Evolutionary conservation across 1,140 invertebrate genomes (phyloP).

Genomic region (Scylla paramamosain): DNA sequence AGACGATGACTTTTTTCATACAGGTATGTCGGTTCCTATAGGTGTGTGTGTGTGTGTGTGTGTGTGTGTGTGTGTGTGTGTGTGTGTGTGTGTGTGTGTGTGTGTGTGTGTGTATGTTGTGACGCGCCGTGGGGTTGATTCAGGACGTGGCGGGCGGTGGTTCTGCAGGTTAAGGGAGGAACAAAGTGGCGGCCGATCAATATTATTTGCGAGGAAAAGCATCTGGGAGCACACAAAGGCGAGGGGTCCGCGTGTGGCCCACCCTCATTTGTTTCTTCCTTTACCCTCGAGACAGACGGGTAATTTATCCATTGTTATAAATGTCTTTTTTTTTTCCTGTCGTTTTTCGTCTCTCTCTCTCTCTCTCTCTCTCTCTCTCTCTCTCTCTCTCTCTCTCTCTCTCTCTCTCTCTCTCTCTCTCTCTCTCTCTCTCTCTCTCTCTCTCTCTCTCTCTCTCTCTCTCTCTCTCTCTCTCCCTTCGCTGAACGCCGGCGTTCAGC

Average conservation of each 20-base stretch:
- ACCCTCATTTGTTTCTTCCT: constrained; percentile 13
- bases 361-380: constrained; percentile 56
- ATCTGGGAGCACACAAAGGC: background rate
- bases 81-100: background rate
- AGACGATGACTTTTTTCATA: too few relatives aligned
- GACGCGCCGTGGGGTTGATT: background rate
- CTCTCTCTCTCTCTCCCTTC: constrained; percentile 29
- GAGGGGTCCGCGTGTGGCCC: background rate
- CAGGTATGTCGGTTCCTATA: too few relatives aligned
- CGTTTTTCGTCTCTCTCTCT: constrained; percentile 53
- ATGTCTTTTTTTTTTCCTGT: background rate
- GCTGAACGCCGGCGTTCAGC: too few relatives aligned
- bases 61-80: too few relatives aligned
- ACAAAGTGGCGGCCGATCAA: background rate
- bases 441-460: background rate
- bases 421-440: too few relatives aligned
- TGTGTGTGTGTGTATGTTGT: background rate
- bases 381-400: background rate
- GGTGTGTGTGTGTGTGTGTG: too few relatives aligned
- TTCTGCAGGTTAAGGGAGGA: background rate
- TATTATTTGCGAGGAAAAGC: background rate
- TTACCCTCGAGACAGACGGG: background rate
- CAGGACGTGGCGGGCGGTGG: background rate
- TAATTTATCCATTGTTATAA: background rate
- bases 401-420: constrained; percentile 44